Conservation (phyloP, 1,140 invertebrate species). For the Drosophila grimshawi region DNA sequence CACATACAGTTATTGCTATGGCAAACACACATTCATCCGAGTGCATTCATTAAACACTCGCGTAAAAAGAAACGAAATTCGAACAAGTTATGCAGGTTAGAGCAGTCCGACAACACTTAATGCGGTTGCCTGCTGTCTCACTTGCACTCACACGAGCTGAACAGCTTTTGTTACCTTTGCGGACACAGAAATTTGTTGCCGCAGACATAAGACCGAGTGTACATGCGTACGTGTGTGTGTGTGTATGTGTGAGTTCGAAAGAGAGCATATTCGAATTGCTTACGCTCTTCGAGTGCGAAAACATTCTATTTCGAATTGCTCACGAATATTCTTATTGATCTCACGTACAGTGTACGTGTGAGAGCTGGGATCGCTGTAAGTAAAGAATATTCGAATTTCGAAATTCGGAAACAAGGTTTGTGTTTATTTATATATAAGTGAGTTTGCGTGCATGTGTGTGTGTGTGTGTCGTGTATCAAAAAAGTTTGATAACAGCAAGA, state of each 20-base stretch:
- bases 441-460: slow-evolving; percentile 11
- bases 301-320: slow-evolving; percentile 38
- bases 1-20: slow-evolving; percentile 10
- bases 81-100: slow-evolving; percentile 46
- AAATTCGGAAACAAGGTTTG: background rate
- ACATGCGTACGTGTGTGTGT: slow-evolving; percentile 48
- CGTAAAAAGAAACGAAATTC: slow-evolving; percentile 46
- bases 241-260: slow-evolving; percentile 65
- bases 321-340: slow-evolving; percentile 70
- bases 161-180: slow-evolving; percentile 61
- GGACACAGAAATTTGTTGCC: slow-evolving; percentile 68
- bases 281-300: slow-evolving; percentile 38
- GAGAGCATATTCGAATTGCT: slow-evolving; percentile 57
- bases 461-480: background rate
- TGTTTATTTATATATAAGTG: background rate
- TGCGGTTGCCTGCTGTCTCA: slow-evolving; percentile 48
- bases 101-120: slow-evolving; percentile 53
- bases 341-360: slow-evolving; percentile 59
- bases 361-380: slow-evolving; percentile 31
- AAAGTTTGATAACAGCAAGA: slow-evolving; percentile 49
- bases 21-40: slow-evolving; percentile 45
- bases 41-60: slow-evolving; percentile 67
- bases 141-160: slow-evolving; percentile 33
- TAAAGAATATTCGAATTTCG: slow-evolving; percentile 46
- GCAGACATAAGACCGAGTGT: slow-evolving; percentile 38